phyloP scores from a whole-genome alignment of 2,888 invertebrate species.

The Pyrrhopygopsis socrates region DNA sequence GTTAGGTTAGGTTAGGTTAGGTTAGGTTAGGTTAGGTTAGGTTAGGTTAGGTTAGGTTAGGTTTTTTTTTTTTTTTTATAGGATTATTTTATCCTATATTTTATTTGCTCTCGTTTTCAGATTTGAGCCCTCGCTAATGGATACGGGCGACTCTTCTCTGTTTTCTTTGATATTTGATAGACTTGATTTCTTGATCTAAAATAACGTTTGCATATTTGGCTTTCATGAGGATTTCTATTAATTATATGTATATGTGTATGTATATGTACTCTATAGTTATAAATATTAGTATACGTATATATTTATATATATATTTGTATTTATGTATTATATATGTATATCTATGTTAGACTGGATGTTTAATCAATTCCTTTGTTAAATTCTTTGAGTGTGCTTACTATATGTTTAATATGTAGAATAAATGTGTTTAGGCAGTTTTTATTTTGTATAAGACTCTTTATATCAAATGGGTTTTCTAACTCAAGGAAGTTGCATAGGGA shows the following conservation, averaged over 20 bases:
- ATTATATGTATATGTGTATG: too few species aligned
- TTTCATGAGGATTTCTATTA: too few species aligned
- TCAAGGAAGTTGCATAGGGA: neutral
- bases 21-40: too few species aligned
- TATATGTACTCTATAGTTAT: too few species aligned
- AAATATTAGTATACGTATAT: too few species aligned
- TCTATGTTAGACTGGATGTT: too few species aligned
- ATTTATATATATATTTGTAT: neutral
- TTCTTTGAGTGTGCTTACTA: neutral
- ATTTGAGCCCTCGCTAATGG: neutral
- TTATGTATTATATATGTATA: neutral
- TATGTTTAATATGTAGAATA: neutral
- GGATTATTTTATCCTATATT: neutral
- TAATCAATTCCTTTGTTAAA: neutral
- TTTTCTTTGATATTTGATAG: too few species aligned
- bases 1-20: neutral
- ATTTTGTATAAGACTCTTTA: neutral
- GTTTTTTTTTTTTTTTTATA: neutral
- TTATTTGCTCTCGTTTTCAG: neutral
- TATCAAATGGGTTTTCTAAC: neutral
- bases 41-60: too few species aligned
- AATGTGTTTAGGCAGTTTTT: neutral
- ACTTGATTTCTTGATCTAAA: too few species aligned
- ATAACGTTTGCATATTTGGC: too few species aligned
- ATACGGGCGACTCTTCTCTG: neutral